These are phyloP conservation scores for Salminus brasiliensis DNA, from an alignment of 2,113 vertebrate species.

Conservation along the genomic window DNA sequence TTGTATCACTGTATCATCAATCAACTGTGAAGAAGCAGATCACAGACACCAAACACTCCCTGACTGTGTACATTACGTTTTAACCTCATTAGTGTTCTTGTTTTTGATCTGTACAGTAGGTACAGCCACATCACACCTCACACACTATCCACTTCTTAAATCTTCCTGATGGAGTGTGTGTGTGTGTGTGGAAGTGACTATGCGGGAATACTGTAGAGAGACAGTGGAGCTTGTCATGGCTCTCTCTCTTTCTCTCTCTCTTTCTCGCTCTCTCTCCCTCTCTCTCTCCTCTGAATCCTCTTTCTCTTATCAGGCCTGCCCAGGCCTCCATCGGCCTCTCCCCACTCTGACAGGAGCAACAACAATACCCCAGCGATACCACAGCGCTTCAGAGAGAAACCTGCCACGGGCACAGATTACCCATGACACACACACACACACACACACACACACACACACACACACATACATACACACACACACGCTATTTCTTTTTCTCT, in stretches of 20 bases:
- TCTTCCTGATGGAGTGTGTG: slow-evolving; percentile 14
- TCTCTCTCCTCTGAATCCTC: slow-evolving; percentile 82
- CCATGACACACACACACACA: slow-evolving; percentile 62
- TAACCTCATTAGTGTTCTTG: not conserved
- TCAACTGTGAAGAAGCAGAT: too few species aligned
- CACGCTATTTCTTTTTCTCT: not conserved
- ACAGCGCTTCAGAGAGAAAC: slow-evolving; percentile 70
- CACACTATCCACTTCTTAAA: not conserved
- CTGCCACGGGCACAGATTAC: slow-evolving; percentile 84
- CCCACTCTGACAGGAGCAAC: slow-evolving; percentile 67
- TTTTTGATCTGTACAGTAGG: not conserved
- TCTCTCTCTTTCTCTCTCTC: slow-evolving; percentile 43
- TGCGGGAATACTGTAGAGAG: slow-evolving; percentile 37
- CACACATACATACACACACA: not conserved
- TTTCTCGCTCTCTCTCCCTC: slow-evolving; percentile 35
- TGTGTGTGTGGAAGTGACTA: slow-evolving; percentile 21
- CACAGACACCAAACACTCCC: too few species aligned
- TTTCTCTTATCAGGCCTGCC: slow-evolving; percentile 80
- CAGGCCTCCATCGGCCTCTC: slow-evolving; percentile 69
- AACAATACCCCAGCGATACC: slow-evolving; percentile 69
- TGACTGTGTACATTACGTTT: too few species aligned
- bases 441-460: slow-evolving; percentile 47
- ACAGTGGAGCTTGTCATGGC: slow-evolving; percentile 22
- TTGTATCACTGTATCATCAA: too few species aligned
- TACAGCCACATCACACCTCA: not conserved